Base-by-base conservation (phyloP, 2,888 invertebrate genomes). In the Podabrus alpinus region DNA sequence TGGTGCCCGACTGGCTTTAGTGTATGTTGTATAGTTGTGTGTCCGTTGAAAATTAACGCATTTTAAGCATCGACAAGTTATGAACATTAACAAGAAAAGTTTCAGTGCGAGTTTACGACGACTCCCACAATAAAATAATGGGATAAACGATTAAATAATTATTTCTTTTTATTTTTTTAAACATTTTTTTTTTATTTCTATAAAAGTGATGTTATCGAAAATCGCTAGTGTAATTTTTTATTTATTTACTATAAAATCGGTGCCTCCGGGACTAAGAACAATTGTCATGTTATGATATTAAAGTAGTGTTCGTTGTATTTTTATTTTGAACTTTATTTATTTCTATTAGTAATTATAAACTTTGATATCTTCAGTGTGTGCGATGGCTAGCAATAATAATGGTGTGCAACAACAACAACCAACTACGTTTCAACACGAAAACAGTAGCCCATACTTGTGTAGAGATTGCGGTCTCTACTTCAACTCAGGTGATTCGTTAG, bases 391-490 rank as follows among this genome's bases (percentile, higher is more conserved):
- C 72, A 85, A 81, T 79, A 85, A 83, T 81, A 84, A 68, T 66
- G 73, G 76, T 64, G 72, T 75, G 59, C 79, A 78, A 72, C 79
- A 80, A 68, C 72, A 75, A 69, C 81, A 79, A 75, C 80, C 80
- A 67, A 80, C 81, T 64, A 69, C 72, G 25, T 71, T 66, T 86
- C 90, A 88, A 86, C 90, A 88, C 86, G 90, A 87, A 75, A 84
- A 84, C 80, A 87, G 85, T 79, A 89, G 89, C 84, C 90, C 91
- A 82, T 91, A 91, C 86, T 92, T 91, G 85, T 95, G 94, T 88
- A 92, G 92, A 87, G 92, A 94, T 87, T 95, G 94, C 88, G 92
- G 92, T 83, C 88, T 94, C 80, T 91, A 90, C 83, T 91, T 95
- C 85, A 94, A 95, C 86, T 93, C 93, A 81, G 91, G 91, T 75